Evolutionary conservation across 2,797 vertebrate genomes (phyloP), one percentile per base, ranked within the genome.

Genomic region (Protosalanx chinensis): DNA sequence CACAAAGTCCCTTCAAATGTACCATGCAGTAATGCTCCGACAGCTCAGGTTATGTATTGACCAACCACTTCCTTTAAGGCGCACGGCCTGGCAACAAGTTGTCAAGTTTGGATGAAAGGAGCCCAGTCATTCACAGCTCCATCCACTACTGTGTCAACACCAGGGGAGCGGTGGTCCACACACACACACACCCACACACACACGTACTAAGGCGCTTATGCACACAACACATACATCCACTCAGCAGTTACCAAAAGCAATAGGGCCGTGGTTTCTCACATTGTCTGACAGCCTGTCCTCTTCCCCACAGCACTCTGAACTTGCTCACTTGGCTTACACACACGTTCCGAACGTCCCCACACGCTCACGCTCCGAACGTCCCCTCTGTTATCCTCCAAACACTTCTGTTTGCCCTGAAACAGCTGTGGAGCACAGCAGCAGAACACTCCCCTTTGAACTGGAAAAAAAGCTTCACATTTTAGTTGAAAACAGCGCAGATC

Each of bases 361-460:
- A n/a, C n/a, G n/a, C n/a, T n/a, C n/a, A n/a, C n/a, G n/a, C n/a
- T 72, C 73, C 30, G 0, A 6, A 53, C 59, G 74, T 73, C 61
- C 30, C 70, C 78, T 78, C 76, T 64, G 62, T 58, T 72, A 72
- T 75, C 71, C 76, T 80, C 74, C 66, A 46, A 85, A 85, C 80
- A 74, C 76, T 76, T 79, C 72, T 83, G 78, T 88, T 86, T 88
- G 74, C 85, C 80, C 79, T 63, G 82, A 84, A 88, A 86, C 87
- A 90, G 88, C 88, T 91, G 87, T 77, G 78, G 78, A 81, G 84
- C 68, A 70, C 74, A 18, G 51, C 71, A 79, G 76, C 7, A 72
- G n/a, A 88, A 87, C 33, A 67, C 74, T 90, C 87, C 87, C 89
- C 70, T 53, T 83, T 87, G 88, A 89, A 84, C 70, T 82, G 70